A percentile compares a stretch with the other conserved stretches of the same genome.
These are phyloP conservation scores for Cylas formicarius DNA, from an alignment of 1,140 invertebrate species.

Conservation along the genomic window DNA sequence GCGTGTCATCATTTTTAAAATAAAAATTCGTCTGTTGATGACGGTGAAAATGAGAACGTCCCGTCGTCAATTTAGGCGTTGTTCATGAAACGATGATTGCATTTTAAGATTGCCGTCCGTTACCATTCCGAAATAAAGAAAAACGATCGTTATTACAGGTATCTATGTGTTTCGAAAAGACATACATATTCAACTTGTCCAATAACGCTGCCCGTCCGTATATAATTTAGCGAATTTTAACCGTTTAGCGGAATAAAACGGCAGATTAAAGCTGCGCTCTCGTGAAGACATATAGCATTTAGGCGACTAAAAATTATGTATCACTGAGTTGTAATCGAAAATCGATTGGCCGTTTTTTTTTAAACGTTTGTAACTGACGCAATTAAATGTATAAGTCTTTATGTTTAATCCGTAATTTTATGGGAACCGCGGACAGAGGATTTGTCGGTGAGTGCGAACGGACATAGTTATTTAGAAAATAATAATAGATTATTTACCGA, in stretches of 20 bases:
- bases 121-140: too few relatives aligned
- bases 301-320: constrained; percentile 25
- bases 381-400: constrained; percentile 26
- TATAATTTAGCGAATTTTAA: constrained; percentile 14
- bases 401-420: constrained; percentile 29
- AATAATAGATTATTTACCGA: constrained; percentile 33
- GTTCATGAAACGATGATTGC: too few relatives aligned
- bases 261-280: constrained; percentile 3
- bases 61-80: too few relatives aligned
- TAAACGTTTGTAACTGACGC: constrained; percentile 28
- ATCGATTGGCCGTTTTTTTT: constrained; percentile 13
- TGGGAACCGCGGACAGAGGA: constrained; percentile 28
- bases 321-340: constrained; percentile 23
- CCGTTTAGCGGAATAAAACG: constrained; percentile 1
- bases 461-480: constrained; percentile 32
- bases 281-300: constrained; percentile 5
- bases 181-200: too few relatives aligned
- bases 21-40: too few relatives aligned
- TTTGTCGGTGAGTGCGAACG: constrained; percentile 27
- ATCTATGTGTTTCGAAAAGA: too few relatives aligned
- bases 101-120: too few relatives aligned
- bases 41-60: too few relatives aligned
- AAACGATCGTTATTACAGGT: too few relatives aligned
- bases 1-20: too few relatives aligned
- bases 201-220: too few relatives aligned